phyloP scores from a whole-genome alignment of 2,797 vertebrate species.

The Dipus sagitta region DNA sequence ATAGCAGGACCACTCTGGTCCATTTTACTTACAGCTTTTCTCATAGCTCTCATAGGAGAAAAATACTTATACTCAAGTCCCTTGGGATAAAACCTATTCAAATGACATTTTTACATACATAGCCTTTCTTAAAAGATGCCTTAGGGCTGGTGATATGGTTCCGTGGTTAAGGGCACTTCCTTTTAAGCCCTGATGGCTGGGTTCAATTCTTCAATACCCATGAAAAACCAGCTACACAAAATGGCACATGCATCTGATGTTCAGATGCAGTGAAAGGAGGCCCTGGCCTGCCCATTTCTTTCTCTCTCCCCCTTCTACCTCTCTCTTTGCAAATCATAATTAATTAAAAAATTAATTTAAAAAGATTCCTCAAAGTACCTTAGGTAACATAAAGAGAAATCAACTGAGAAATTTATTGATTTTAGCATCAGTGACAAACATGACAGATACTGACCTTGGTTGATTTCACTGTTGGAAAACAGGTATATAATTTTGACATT shows the following conservation, averaged over 20 bases:
- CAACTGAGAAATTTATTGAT: neutral
- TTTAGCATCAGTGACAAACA: neutral
- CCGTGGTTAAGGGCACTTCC: too few species aligned
- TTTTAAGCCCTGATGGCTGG: too few species aligned
- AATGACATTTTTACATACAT: neutral
- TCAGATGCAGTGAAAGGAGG: too few species aligned
- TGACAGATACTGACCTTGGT: neutral
- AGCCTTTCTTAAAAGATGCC: constrained; percentile 45
- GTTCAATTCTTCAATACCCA: too few species aligned
- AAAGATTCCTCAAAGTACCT: neutral
- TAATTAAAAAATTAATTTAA: too few species aligned
- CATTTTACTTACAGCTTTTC: neutral
- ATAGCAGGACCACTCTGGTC: neutral
- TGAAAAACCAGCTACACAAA: too few species aligned
- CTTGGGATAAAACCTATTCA: neutral
- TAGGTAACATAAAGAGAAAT: constrained; percentile 32
- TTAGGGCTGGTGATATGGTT: too few species aligned
- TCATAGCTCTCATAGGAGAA: neutral
- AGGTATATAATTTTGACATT: neutral
- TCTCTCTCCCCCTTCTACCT: too few species aligned
- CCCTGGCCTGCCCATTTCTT: too few species aligned
- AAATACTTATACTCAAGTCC: neutral
- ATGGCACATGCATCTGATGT: too few species aligned
- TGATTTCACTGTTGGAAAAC: constrained; percentile 42
- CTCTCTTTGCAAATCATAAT: too few species aligned